Base-by-base conservation (phyloP, 2,888 invertebrate species). In the Drosophila tanythrix region DNA sequence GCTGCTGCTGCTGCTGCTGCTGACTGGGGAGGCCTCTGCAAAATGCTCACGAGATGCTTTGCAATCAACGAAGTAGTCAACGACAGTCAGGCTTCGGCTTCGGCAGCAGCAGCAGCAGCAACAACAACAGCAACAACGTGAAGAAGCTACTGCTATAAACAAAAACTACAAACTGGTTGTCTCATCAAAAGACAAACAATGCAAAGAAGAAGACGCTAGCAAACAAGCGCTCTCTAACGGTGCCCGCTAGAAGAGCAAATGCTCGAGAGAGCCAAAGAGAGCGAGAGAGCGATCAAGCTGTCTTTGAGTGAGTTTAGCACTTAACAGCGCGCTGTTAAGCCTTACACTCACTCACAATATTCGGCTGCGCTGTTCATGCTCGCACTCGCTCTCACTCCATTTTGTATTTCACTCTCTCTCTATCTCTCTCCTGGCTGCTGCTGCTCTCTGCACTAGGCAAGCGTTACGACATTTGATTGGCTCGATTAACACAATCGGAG, bases 401-500 rank as follows among this genome's bases (percentile, higher is more conserved):
- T 81, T 81, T 81, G 82, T 79, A 79, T 82, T 74, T 67, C 36
- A 29, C 25, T 73, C 43, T 57, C 48, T 36, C 46, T 40, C 59
- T 29, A 61, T 51, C 76, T 81, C 62, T 27, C 36, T 53, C 48
- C 52, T 13, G 18, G 50, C 59, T 21, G 38, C 48, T 31, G 31
- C 40, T 51, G 65, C 74, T 53, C 79, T 66, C 61, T 58, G 50
- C 27, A 50, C 53, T 43, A 58, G 33, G 55, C 62, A 43, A 66
- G 65, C 82, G 66, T 83, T 89, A 76, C 80, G 81, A 81, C 81
- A 90, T 91, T 91, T 91, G 90, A 91, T 92, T 91, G 91, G 91
- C 91, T 90, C 89, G 89, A 90, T 90, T 91, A 90, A 88, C 87
- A 85, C 90, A 91, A 91, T 88, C 91, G 90, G 91, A 91, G 88